These are phyloP conservation scores for Australoheros scitulus DNA, from an alignment of 2,113 vertebrate species.

Conservation along the genomic window DNA sequence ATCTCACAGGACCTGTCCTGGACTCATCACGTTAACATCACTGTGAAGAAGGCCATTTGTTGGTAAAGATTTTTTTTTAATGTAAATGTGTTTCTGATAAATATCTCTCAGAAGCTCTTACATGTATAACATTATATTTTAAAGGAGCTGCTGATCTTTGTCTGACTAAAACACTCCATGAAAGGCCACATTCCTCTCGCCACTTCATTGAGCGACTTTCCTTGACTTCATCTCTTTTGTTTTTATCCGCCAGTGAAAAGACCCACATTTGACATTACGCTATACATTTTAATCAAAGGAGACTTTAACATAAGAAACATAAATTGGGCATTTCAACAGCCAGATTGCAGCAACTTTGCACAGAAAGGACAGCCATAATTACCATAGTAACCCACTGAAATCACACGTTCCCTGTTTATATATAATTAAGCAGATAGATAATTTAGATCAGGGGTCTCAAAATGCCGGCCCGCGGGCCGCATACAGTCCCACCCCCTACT, in stretches of 20 bases:
- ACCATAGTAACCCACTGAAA: slow-evolving; percentile 23
- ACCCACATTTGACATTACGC: background rate
- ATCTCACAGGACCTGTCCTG: no score
- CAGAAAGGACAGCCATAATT: slow-evolving; percentile 28
- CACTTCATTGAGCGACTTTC: background rate
- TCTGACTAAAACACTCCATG: slow-evolving; percentile 2
- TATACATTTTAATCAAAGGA: background rate
- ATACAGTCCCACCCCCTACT: no score
- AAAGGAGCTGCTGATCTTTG: slow-evolving; percentile 28
- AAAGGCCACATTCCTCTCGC: background rate
- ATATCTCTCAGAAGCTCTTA: background rate
- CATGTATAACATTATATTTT: background rate
- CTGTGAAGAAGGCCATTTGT: no score
- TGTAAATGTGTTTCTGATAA: background rate
- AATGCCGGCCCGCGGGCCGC: no score
- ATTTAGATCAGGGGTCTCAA: background rate
- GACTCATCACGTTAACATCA: no score
- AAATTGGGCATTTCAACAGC: background rate
- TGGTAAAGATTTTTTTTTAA: background rate
- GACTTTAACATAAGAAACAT: background rate
- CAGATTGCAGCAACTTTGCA: background rate
- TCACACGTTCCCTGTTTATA: background rate
- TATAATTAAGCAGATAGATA: slow-evolving; percentile 1
- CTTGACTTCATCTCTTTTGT: accelerated
- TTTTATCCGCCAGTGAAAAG: background rate